Evolutionary conservation across 1,140 invertebrate genomes (phyloP).

Genomic region (Dreissena rostriformis): DNA sequence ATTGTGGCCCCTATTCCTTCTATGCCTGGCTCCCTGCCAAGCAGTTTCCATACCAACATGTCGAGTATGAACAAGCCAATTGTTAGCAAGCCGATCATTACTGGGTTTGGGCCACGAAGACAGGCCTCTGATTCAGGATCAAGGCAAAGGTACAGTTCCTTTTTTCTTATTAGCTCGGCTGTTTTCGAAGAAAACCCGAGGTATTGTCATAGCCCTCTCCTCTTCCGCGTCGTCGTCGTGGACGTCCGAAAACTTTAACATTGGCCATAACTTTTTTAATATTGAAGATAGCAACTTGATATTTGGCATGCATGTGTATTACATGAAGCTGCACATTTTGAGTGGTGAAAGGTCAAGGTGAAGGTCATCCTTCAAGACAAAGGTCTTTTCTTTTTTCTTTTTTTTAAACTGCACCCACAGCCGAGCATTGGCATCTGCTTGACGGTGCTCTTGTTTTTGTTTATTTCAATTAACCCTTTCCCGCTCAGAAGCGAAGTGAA

Average conservation of each 20-base stretch:
- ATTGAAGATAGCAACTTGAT: too few relatives aligned
- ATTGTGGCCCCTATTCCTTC: conserved; percentile 73
- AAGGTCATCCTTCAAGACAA: too few relatives aligned
- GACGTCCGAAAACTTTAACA: neutral
- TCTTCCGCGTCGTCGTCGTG: neutral
- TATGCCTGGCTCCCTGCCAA: conserved; percentile 78
- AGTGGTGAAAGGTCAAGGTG: too few relatives aligned
- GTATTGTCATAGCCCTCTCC: neutral
- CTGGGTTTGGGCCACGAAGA: conserved; percentile 9
- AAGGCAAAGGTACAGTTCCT: neutral
- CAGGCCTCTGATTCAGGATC: neutral
- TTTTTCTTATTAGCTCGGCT: too few relatives aligned
- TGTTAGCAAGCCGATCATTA: neutral
- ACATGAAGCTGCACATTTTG: too few relatives aligned
- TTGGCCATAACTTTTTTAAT: neutral
- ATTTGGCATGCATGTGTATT: too few relatives aligned
- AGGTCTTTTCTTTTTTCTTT: too few relatives aligned
- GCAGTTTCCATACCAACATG: conserved; percentile 69
- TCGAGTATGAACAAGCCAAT: conserved; percentile 27
- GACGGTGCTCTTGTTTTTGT: too few relatives aligned
- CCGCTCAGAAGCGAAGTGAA: too few relatives aligned
- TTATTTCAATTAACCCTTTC: too few relatives aligned
- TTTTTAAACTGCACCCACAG: too few relatives aligned
- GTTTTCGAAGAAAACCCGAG: neutral
- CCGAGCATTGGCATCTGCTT: too few relatives aligned